A percentile compares a stretch with the other conserved stretches of the same genome.
Conservation (phyloP, 1,140 invertebrate species). For the Chironomus tepperi region DNA sequence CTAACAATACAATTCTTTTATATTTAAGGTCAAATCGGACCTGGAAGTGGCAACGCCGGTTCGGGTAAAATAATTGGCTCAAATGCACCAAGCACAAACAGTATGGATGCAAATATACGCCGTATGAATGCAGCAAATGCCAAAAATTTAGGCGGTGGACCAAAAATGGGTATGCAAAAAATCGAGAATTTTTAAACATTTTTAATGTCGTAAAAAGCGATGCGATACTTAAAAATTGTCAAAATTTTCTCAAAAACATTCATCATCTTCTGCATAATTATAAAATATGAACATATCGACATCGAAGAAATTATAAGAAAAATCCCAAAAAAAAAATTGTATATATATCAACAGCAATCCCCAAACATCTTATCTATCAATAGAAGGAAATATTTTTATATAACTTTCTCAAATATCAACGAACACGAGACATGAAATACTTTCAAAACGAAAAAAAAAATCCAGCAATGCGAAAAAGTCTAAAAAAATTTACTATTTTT, state of each 20-base stretch:
- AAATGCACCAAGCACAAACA: slow-evolving; percentile 16
- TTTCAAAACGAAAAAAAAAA: no score
- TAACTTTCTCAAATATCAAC: no score
- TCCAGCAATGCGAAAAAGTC: no score
- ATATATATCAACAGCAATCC: slow-evolving; percentile 6
- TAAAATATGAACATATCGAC: slow-evolving; percentile 4
- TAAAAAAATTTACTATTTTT: no score
- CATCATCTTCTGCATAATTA: neutral
- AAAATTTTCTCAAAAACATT: neutral
- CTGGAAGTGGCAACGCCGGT: neutral
- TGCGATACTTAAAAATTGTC: no score
- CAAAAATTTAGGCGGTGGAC: neutral
- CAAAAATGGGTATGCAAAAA: slow-evolving; percentile 16
- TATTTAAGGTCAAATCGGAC: neutral
- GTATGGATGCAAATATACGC: slow-evolving; percentile 10
- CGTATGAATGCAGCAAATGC: slow-evolving; percentile 17
- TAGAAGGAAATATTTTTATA: neutral
- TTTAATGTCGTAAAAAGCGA: no score
- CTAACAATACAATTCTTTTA: neutral
- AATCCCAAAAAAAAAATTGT: neutral
- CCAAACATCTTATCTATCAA: neutral
- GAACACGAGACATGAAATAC: no score
- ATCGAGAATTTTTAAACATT: neutral
- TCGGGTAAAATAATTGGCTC: neutral
- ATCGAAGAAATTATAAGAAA: neutral